Percentiles rank a stretch among this genome's conserved stretches.
Conservation (phyloP, 2,888 invertebrate species). For the Luffia ferchaultella region DNA sequence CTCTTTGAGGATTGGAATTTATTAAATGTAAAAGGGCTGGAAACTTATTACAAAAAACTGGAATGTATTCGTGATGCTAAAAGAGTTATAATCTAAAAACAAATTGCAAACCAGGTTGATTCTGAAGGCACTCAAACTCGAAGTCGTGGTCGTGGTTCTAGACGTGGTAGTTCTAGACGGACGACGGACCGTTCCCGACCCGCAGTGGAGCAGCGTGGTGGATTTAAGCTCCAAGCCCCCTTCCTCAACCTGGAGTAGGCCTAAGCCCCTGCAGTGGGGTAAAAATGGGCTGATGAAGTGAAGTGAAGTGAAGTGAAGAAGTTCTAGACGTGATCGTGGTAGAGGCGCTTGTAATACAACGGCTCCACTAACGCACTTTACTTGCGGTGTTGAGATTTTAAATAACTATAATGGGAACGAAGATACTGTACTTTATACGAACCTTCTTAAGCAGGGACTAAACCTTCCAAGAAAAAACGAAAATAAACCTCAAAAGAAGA, state of each 20-base stretch:
- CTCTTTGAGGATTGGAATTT: conserved; percentile 5
- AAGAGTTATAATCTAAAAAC: conserved; percentile 10
- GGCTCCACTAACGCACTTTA: conserved; percentile 9
- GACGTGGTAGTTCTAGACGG: conserved; percentile 9
- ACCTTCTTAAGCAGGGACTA: conserved; percentile 9
- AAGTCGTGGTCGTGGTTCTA: conserved; percentile 10
- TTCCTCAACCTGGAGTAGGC: no score
- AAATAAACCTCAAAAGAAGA: conserved; percentile 12
- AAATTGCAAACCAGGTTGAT: conserved; percentile 4
- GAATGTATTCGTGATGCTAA: conserved; percentile 10
- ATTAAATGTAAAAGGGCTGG: conserved; percentile 5
- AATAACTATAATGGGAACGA: conserved; percentile 6
- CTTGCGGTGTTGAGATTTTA: conserved; percentile 8
- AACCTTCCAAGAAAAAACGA: conserved; percentile 10
- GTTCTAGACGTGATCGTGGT: conserved; percentile 10
- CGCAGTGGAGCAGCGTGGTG: no score
- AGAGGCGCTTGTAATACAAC: conserved; percentile 7
- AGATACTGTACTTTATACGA: conserved; percentile 6
- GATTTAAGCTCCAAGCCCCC: no score
- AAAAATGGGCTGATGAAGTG: no score
- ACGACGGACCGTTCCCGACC: no score
- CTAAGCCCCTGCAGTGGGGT: no score
- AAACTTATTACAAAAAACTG: conserved; percentile 9
- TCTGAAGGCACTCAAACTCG: conserved; percentile 6
- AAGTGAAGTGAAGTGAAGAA: no score